Evolutionary conservation across 2,113 vertebrate genomes (phyloP).

Genomic region (Thinocorus orbignyianus): DNA sequence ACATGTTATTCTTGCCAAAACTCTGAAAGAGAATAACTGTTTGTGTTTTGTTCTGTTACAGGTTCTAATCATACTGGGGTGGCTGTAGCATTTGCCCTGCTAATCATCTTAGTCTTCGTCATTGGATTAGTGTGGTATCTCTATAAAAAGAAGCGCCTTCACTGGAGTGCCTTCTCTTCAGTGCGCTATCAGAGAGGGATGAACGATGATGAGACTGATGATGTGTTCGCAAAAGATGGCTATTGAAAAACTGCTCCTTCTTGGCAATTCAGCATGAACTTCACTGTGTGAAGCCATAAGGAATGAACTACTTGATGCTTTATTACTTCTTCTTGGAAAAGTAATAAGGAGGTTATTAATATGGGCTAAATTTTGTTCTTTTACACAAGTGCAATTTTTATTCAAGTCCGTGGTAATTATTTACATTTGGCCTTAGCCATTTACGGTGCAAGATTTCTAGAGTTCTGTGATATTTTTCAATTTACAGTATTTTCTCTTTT

Average conservation of each 20-base stretch:
- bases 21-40: background rate
- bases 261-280: background rate
- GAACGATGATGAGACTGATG: slow-evolving; percentile 84
- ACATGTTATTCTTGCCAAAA: background rate
- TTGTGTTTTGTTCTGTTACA: slow-evolving; percentile 42
- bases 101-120: slow-evolving; percentile 71
- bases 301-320: slow-evolving; percentile 24
- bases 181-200: slow-evolving; percentile 87
- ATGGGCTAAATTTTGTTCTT: background rate
- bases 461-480: background rate
- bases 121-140: slow-evolving; percentile 71
- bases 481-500: background rate
- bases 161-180: slow-evolving; percentile 74
- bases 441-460: background rate
- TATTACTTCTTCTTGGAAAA: slow-evolving; percentile 34
- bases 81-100: slow-evolving; percentile 77
- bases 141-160: slow-evolving; percentile 78
- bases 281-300: slow-evolving; percentile 53
- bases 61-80: slow-evolving; percentile 75
- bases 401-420: background rate
- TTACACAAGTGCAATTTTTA: slow-evolving; percentile 44
- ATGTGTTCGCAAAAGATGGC: slow-evolving; percentile 72
- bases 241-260: slow-evolving; percentile 26
- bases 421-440: background rate
- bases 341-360: background rate